Evolutionary conservation across 2,888 invertebrate species (phyloP), one percentile per base, ranked within the genome.

Genomic region (Pheosia gnoma): DNA sequence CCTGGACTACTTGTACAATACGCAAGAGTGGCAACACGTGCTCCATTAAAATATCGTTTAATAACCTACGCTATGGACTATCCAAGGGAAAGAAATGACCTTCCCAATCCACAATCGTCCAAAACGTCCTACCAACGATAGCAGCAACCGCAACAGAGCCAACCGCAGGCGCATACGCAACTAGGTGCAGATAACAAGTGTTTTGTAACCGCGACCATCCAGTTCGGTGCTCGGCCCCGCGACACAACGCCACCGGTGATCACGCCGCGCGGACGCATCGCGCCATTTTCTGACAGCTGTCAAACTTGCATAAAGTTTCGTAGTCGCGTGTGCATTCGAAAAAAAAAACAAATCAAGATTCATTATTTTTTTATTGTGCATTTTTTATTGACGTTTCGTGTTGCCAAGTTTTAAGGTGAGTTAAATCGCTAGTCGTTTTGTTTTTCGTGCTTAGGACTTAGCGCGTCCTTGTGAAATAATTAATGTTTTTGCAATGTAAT

Each of bases 251-350:
- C 72, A 72, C 72, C 77, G 77, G 68, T 49, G 68, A 68, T 71
- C 78, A 78, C 58, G 69, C 60, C 38, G 69, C 63, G 67, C 77
- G 62, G 76, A 87, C 89, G 87, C 71, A 69, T 78, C 78, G 79
- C 83, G 81, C 74, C 70, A 67, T 25, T 66, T 65, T 77, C 74
- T 80, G 79, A 81, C 80, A 80, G 63, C 72, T 79, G 72, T 72
- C 78, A 77, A 57, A 63, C 71, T 69, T 60, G 66, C 68, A 75
- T 70, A 67, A 67, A 51, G 54, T 57, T 52, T 59, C 57, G 54
- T 51, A 59, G 47, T n/a, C 85, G 87, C 83, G 83, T 78, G 85
- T 88, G 87, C 49, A 67, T 66, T 65, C 41, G 45, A 45, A 37
- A 38, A 43, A 38, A 61, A 58, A 41, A 8, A 55, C 11, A 43